Percentiles rank a stretch among this genome's conserved stretches.
These are phyloP conservation scores for Hydropsyche tenuis DNA, from an alignment of 1,140 invertebrate genomes.

Conservation along the genomic window DNA sequence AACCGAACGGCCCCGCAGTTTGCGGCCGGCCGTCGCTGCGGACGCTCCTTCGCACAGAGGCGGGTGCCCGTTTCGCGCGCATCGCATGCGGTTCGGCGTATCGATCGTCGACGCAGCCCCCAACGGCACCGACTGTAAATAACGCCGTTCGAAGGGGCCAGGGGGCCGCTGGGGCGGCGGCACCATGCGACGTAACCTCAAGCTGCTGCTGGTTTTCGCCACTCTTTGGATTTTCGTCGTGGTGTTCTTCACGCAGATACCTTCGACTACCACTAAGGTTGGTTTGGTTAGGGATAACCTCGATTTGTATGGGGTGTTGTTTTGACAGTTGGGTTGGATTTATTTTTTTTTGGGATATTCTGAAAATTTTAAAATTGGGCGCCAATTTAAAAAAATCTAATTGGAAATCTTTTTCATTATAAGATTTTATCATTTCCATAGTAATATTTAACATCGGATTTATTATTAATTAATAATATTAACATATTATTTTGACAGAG, in stretches of 20 bases:
- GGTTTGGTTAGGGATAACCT: conserved; percentile 12
- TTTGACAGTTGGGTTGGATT: too few relatives aligned
- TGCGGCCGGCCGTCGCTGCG: conserved; percentile 38
- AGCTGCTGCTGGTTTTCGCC: conserved; percentile 43
- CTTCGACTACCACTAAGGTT: conserved; percentile 44
- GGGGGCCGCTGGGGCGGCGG: neutral
- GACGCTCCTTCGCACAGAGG: conserved; percentile 10
- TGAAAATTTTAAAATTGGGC: too few relatives aligned
- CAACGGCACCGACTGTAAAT: neutral
- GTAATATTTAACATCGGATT: too few relatives aligned
- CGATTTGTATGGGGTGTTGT: too few relatives aligned
- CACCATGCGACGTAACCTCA: conserved; percentile 45
- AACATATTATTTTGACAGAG: too few relatives aligned
- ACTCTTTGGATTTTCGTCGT: conserved; percentile 46
- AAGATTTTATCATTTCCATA: too few relatives aligned
- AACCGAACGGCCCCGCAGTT: conserved; percentile 30
- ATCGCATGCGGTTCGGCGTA: conserved; percentile 23
- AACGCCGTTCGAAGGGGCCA: too few relatives aligned
- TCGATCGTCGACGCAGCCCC: conserved; percentile 37
- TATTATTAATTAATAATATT: too few relatives aligned
- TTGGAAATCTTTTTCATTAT: too few relatives aligned
- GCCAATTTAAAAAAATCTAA: too few relatives aligned
- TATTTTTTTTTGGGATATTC: too few relatives aligned
- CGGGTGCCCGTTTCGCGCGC: conserved; percentile 3
- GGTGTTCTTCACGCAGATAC: conserved; percentile 46